These are phyloP conservation scores for Amphiduros pacificus DNA, from an alignment of 2,888 invertebrate genomes.

Conservation along the genomic window DNA sequence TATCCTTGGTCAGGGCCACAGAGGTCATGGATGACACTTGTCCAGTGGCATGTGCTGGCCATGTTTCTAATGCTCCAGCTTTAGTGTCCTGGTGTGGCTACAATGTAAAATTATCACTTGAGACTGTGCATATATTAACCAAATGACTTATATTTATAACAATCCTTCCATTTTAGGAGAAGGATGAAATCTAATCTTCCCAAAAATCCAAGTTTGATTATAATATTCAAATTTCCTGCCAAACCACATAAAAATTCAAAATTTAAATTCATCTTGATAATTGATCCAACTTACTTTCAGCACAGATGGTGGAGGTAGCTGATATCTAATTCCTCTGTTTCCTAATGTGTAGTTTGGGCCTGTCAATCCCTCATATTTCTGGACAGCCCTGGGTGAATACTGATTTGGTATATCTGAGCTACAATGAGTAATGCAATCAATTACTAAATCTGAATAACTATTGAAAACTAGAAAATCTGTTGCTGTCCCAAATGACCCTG, in stretches of 20 bases:
- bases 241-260: too few relatives aligned
- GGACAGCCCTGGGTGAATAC: background rate
- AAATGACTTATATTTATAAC: background rate
- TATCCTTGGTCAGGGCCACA: conserved; percentile 50
- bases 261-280: too few relatives aligned
- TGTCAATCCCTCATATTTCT: conserved; percentile 37
- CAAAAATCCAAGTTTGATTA: too few relatives aligned
- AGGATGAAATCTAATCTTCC: too few relatives aligned
- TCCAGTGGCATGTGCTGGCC: conserved; percentile 59
- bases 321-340: conserved; percentile 34
- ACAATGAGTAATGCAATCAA: too few relatives aligned
- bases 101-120: background rate
- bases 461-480: too few relatives aligned
- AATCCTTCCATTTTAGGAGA: too few relatives aligned
- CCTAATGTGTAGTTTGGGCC: conserved; percentile 45
- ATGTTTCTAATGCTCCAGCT: conserved; percentile 55
- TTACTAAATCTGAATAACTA: too few relatives aligned
- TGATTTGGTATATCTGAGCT: background rate
- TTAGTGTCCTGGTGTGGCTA: conserved; percentile 53
- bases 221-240: too few relatives aligned
- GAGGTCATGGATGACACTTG: conserved; percentile 42
- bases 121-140: background rate
- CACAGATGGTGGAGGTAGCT: conserved; percentile 45
- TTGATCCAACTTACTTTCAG: conserved; percentile 44
- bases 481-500: too few relatives aligned